phyloP scores from a whole-genome alignment of 1,140 invertebrate species.

The Drosophila sproati region DNA sequence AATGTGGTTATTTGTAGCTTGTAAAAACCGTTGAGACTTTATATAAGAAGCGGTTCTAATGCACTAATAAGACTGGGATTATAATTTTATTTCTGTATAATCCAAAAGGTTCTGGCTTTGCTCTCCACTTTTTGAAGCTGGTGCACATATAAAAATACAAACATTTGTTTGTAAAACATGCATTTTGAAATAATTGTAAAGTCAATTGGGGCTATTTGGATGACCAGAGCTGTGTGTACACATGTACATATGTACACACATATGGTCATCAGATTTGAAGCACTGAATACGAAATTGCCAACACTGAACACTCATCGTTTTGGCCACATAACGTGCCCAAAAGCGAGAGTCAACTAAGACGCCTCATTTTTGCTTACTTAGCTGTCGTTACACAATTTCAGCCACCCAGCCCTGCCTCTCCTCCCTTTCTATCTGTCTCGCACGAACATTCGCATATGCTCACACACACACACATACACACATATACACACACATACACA shows the following conservation, averaged over 20 bases:
- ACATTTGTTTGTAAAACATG: too few relatives aligned
- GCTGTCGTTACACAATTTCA: constrained; percentile 63
- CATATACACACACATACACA: constrained; percentile 9
- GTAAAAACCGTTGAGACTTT: neutral
- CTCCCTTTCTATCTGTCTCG: neutral
- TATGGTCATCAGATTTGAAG: constrained; percentile 1
- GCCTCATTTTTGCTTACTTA: constrained; percentile 51
- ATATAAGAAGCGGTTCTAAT: neutral
- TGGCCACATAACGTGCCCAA: constrained; percentile 7
- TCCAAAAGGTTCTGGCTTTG: too few relatives aligned
- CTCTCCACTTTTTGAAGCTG: too few relatives aligned
- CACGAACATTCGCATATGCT: constrained; percentile 34
- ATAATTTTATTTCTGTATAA: too few relatives aligned
- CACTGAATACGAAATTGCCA: constrained; percentile 1
- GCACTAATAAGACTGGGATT: too few relatives aligned
- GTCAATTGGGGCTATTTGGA: neutral
- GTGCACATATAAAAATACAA: too few relatives aligned
- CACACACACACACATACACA: constrained; percentile 1
- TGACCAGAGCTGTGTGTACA: neutral
- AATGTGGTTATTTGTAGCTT: neutral
- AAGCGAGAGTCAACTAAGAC: constrained; percentile 20
- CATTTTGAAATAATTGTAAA: too few relatives aligned
- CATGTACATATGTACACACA: constrained; percentile 16
- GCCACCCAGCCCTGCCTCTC: too few relatives aligned
- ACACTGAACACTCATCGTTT: constrained; percentile 23